Conservation (phyloP, 1,140 invertebrate genomes). For the Amphibalanus amphitrite region DNA sequence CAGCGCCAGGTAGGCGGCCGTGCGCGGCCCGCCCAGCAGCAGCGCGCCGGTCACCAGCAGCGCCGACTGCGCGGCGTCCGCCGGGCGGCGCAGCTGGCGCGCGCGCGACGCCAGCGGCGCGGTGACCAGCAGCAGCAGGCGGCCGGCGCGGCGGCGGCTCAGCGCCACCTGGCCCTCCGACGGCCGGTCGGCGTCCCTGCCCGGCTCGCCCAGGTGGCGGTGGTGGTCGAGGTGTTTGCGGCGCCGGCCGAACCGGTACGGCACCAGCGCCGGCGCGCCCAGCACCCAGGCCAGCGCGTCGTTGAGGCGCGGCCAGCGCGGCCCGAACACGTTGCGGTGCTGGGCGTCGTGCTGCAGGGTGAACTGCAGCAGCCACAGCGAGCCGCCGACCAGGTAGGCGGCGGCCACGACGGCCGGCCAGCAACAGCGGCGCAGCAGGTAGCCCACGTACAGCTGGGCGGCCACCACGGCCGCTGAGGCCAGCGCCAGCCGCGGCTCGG, state of each 20-base stretch:
- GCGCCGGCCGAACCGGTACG: conserved; percentile 88
- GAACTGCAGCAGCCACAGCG: conserved; percentile 71
- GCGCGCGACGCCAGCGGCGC: conserved; percentile 73
- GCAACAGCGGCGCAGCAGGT: conserved; percentile 27
- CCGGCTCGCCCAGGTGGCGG: conserved; percentile 88
- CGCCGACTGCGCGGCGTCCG: conserved; percentile 75
- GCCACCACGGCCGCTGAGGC: conserved; percentile 62
- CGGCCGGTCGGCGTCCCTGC: conserved; percentile 87
- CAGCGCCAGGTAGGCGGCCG: conserved; percentile 67
- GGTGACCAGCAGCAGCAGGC: conserved; percentile 92
- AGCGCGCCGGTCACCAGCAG: conserved; percentile 57
- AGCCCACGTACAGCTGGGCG: conserved; percentile 55
- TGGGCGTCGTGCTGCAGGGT: conserved; percentile 94
- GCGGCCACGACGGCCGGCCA: conserved; percentile 49
- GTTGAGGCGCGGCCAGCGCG: conserved; percentile 65
- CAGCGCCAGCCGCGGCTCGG: conserved; percentile 74
- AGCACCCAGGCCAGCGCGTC: conserved; percentile 81
- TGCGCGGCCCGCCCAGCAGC: conserved; percentile 58
- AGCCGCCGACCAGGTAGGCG: conserved; percentile 78
- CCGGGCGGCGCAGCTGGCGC: conserved; percentile 63
- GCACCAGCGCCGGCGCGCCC: conserved; percentile 86
- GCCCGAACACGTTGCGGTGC: conserved; percentile 80
- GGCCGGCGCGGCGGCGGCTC: conserved; percentile 83
- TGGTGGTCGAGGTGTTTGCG: conserved; percentile 98
- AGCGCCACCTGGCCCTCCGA: conserved; percentile 77